These are phyloP conservation scores for Umimayanthus kanabou DNA, from an alignment of 92 coral and sea anemone genomes.

Conservation along the genomic window DNA sequence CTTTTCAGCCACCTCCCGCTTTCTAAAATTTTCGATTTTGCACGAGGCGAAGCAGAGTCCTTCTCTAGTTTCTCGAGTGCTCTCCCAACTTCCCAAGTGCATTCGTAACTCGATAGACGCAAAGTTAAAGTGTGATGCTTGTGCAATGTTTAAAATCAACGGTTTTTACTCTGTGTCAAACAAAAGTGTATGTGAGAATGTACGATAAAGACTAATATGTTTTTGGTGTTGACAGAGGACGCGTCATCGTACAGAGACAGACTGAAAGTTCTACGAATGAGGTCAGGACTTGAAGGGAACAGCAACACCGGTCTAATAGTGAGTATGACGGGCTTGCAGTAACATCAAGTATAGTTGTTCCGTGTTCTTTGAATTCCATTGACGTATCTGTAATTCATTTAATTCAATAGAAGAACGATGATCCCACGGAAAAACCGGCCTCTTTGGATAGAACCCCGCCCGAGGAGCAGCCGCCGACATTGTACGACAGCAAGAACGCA, in stretches of 20 bases:
- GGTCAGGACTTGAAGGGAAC: conserved; percentile 76
- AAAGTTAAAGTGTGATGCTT: too few species aligned
- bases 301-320: conserved; percentile 52
- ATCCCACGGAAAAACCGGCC: neutral
- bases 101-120: too few species aligned
- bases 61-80: too few species aligned
- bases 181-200: neutral
- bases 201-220: neutral
- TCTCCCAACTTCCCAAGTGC: too few species aligned
- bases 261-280: conserved; percentile 80
- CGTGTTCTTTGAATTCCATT: too few species aligned
- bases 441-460: neutral
- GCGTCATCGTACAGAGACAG: conserved; percentile 82
- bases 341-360: too few species aligned
- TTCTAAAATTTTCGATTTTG: too few species aligned
- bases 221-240: conserved; percentile 59
- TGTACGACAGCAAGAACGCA: conserved; percentile 20
- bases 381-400: too few species aligned
- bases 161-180: too few species aligned
- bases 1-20: too few species aligned
- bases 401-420: conserved; percentile 16
- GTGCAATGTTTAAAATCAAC: neutral
- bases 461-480: conserved; percentile 3
- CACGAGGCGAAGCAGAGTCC: too few species aligned
- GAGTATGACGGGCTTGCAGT: neutral